Conservation (phyloP, 2,113 vertebrate genomes). For the human region GRCh38 chr12:42676501-42677000, state of each 20-base stretch:
- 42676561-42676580: background rate
- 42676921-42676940: background rate
- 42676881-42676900: background rate
- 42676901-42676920: background rate
- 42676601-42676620: background rate
- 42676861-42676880: background rate
- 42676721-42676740: background rate
- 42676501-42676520: background rate
- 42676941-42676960: background rate
- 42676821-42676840: background rate
- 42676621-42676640: background rate
- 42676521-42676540: background rate
- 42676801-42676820: background rate
- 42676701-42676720: background rate
- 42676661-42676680: background rate
- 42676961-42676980: background rate
- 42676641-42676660: background rate
- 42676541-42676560: background rate
- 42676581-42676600: background rate
- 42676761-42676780: background rate
- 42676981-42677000: background rate
- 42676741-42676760: background rate
- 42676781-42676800: background rate
- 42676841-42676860: background rate
- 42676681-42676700: background rate